Percentiles rank a stretch among this genome's conserved stretches.
phyloP scores from a whole-genome alignment of 2,113 vertebrate species.

The Rafetus swinhoei region DNA sequence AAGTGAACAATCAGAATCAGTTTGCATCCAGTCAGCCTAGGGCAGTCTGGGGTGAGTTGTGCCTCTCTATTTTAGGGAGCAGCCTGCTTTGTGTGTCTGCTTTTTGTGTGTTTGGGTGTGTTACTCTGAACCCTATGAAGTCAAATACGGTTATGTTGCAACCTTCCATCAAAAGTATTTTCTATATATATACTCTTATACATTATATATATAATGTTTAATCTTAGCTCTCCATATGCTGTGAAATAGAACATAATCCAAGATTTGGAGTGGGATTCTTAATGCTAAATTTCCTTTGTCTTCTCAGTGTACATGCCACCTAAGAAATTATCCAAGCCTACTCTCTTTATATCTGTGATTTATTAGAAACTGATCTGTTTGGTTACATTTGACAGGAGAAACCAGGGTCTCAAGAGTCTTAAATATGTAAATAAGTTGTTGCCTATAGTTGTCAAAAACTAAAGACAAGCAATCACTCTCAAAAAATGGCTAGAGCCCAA shows the following conservation, averaged over 20 bases:
- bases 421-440: constrained; percentile 65
- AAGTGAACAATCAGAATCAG: background rate
- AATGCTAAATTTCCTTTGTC: background rate
- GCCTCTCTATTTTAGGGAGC: background rate
- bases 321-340: background rate
- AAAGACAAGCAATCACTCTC: constrained; percentile 62
- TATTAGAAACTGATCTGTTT: constrained; percentile 43
- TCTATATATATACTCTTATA: no score
- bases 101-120: background rate
- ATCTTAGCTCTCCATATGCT: background rate
- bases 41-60: background rate
- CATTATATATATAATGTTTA: background rate
- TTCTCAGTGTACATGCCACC: background rate
- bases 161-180: background rate
- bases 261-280: background rate
- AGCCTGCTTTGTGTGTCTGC: background rate
- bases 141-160: background rate
- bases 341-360: constrained; percentile 31
- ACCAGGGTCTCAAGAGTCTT: constrained; percentile 42
- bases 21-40: background rate
- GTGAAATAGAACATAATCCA: background rate
- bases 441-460: constrained; percentile 66
- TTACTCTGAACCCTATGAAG: background rate
- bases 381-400: constrained; percentile 47
- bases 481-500: constrained; percentile 26